These are phyloP conservation scores for Dryas iulia DNA, from an alignment of 1,140 invertebrate species.

Conservation along the genomic window DNA sequence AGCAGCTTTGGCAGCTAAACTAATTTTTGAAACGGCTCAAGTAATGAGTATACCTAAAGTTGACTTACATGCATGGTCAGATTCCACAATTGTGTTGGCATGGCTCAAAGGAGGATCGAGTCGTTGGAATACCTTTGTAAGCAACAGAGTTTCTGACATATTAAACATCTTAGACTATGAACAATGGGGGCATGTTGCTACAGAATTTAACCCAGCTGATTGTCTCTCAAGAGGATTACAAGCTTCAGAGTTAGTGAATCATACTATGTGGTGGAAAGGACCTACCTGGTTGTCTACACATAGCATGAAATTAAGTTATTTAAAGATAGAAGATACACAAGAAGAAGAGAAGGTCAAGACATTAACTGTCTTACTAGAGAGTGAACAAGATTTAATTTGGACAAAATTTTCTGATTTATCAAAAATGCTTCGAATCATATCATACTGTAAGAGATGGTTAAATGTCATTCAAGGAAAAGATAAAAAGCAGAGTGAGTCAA, in stretches of 20 bases:
- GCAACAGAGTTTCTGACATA: slow-evolving; percentile 33
- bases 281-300: slow-evolving; percentile 30
- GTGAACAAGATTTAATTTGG: slow-evolving; percentile 37
- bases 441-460: slow-evolving; percentile 29
- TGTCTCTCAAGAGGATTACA: slow-evolving; percentile 32
- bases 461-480: slow-evolving; percentile 6
- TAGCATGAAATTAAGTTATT: slow-evolving; percentile 5
- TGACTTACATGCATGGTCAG: slow-evolving; percentile 49
- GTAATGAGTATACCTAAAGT: slow-evolving; percentile 41
- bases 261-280: slow-evolving; percentile 33
- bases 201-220: slow-evolving; percentile 34
- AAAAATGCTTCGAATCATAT: slow-evolving; percentile 30
- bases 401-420: slow-evolving; percentile 31
- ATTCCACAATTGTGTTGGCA: slow-evolving; percentile 61
- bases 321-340: neutral
- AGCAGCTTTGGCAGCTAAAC: slow-evolving; percentile 39
- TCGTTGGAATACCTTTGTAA: slow-evolving; percentile 18
- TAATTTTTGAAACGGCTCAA: slow-evolving; percentile 31
- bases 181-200: slow-evolving; percentile 29
- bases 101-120: slow-evolving; percentile 44
- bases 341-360: slow-evolving; percentile 9
- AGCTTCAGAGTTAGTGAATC: slow-evolving; percentile 17
- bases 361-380: slow-evolving; percentile 1
- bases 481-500: slow-evolving; percentile 8
- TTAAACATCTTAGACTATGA: slow-evolving; percentile 14